Percentiles rank a stretch among this genome's conserved stretches.
Evolutionary conservation across 2,888 invertebrate species (phyloP).

Genomic region (Prionchulus punctatus): DNA sequence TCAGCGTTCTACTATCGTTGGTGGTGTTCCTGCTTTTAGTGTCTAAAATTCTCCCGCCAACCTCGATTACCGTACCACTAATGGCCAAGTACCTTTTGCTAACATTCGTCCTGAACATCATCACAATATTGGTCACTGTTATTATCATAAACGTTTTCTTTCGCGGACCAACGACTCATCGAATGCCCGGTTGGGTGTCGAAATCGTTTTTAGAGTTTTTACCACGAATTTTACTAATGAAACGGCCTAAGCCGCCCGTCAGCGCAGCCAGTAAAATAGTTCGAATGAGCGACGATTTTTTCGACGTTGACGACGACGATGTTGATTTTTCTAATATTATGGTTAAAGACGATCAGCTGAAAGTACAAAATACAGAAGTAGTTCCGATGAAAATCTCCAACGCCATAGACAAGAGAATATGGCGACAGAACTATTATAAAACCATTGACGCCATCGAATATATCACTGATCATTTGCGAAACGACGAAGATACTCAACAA

Average conservation of each 20-base stretch:
- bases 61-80: conserved; percentile 86
- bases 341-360: too few relatives aligned
- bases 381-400: too few relatives aligned
- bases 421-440: too few relatives aligned
- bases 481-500: conserved; percentile 95
- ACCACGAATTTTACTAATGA: conserved; percentile 76
- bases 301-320: background rate
- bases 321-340: too few relatives aligned
- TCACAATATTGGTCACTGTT: conserved; percentile 95
- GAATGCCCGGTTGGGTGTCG: conserved; percentile 91
- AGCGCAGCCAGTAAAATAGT: too few relatives aligned
- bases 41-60: conserved; percentile 96
- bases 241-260: background rate
- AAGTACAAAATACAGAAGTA: too few relatives aligned
- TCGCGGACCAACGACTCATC: conserved; percentile 84
- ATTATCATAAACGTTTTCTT: conserved; percentile 99
- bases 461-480: conserved; percentile 88
- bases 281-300: background rate
- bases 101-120: conserved; percentile 99
- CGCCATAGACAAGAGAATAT: too few relatives aligned
- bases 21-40: conserved; percentile 96
- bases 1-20: conserved; percentile 94
- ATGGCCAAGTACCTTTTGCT: conserved; percentile 75
- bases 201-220: conserved; percentile 66
- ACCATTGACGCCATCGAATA: conserved; percentile 88